phyloP scores from a whole-genome alignment of 2,113 vertebrate species.

The Dasyurus viverrinus region DNA sequence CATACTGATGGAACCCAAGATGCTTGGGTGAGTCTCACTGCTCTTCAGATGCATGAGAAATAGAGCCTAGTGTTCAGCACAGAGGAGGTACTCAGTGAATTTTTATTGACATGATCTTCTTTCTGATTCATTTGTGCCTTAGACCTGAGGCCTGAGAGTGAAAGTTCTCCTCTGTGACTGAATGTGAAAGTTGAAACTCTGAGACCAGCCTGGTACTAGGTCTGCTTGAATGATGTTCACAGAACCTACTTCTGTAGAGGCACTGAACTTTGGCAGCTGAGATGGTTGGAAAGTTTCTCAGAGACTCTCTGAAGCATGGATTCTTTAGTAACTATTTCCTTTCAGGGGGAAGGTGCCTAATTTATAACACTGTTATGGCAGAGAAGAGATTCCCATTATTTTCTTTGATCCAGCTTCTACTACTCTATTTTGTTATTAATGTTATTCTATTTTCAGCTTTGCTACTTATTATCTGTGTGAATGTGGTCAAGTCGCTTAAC shows the following conservation, averaged over 20 bases:
- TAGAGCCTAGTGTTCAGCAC: background rate
- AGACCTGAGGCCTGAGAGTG: slow-evolving; percentile 62
- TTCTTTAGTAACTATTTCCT: background rate
- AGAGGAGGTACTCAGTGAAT: background rate
- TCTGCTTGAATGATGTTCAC: background rate
- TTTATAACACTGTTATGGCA: background rate
- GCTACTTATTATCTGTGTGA: background rate
- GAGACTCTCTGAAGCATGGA: background rate
- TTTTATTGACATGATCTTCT: background rate
- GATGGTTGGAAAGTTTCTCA: background rate
- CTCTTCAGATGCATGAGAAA: background rate
- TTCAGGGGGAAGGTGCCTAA: slow-evolving; percentile 17
- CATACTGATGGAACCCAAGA: background rate
- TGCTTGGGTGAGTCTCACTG: rapidly evolving
- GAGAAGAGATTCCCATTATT: background rate
- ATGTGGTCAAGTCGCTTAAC: background rate
- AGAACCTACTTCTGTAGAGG: background rate
- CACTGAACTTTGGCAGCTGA: slow-evolving; percentile 9
- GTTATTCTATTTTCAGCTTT: background rate
- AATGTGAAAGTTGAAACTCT: slow-evolving; percentile 69
- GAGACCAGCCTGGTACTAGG: background rate
- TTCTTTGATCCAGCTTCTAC: background rate
- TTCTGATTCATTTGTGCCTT: slow-evolving; percentile 65
- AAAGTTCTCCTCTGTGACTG: slow-evolving; percentile 70
- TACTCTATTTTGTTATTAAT: background rate